These are phyloP conservation scores for Popillia japonica DNA, from an alignment of 1,140 invertebrate genomes.

Conservation along the genomic window DNA sequence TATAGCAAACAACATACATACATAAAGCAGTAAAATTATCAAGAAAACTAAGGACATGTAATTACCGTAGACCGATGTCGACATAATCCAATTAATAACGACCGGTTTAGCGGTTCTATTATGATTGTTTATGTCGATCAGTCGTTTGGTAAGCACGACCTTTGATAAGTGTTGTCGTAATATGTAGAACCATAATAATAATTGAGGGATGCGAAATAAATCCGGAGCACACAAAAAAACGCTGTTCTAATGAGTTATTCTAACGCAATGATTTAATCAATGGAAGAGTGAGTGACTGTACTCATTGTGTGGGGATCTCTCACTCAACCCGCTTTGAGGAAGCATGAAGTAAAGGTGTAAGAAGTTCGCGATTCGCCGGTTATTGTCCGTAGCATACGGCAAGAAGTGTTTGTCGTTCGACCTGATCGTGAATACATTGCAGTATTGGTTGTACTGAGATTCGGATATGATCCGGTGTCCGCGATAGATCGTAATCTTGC, in stretches of 20 bases:
- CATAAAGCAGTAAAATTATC: neutral
- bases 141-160: neutral
- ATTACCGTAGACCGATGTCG: neutral
- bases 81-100: slow-evolving; percentile 29
- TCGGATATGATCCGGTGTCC: slow-evolving; percentile 13
- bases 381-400: slow-evolving; percentile 44
- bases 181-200: neutral
- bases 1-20: neutral
- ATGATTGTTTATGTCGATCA: neutral
- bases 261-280: neutral
- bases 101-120: slow-evolving; percentile 23
- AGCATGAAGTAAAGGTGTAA: slow-evolving; percentile 18
- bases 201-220: neutral
- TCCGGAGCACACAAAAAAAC: neutral
- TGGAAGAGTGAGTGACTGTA: neutral
- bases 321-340: slow-evolving; percentile 39
- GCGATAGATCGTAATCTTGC: neutral
- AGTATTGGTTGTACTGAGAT: neutral
- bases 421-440: neutral
- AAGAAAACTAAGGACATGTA: neutral
- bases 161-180: neutral
- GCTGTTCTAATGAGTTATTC: neutral
- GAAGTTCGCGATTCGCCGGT: slow-evolving; percentile 44
- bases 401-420: slow-evolving; percentile 14
- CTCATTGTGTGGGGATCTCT: slow-evolving; percentile 39